These are phyloP conservation scores for Palythoa caribaeorum DNA, from an alignment of 92 coral and sea anemone genomes.

Conservation along the genomic window DNA sequence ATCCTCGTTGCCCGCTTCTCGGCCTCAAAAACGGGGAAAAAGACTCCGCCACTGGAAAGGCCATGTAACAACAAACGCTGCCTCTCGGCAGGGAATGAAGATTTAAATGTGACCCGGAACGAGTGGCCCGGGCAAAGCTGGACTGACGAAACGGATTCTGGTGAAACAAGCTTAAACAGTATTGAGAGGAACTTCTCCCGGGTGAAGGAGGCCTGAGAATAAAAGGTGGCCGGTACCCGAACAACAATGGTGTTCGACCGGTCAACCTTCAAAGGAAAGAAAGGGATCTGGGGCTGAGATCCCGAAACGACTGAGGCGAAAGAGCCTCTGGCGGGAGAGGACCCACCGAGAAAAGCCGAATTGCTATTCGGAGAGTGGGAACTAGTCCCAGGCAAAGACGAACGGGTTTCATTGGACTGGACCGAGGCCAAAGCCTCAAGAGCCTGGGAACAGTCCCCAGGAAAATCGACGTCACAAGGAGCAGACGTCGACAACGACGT, in stretches of 20 bases:
- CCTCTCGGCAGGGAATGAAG: neutral
- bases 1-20: neutral
- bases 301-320: too few species aligned
- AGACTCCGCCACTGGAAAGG: neutral
- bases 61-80: neutral
- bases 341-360: too few species aligned
- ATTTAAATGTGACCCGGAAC: neutral
- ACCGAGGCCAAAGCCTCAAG: too few species aligned
- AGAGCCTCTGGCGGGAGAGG: too few species aligned
- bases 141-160: neutral
- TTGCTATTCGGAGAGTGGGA: too few species aligned
- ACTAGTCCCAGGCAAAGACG: too few species aligned
- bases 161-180: neutral
- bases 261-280: neutral
- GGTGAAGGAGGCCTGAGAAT: neutral
- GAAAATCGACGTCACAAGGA: too few species aligned
- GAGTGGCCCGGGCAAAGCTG: neutral
- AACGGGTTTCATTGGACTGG: too few species aligned
- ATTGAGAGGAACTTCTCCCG: neutral
- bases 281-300: too few species aligned
- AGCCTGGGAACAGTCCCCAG: too few species aligned
- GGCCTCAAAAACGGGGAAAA: conserved; percentile 11
- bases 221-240: neutral
- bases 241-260: neutral
- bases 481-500: too few species aligned